These are phyloP conservation scores for Parascotia fuliginaria DNA, from an alignment of 2,888 invertebrate species.

Conservation along the genomic window DNA sequence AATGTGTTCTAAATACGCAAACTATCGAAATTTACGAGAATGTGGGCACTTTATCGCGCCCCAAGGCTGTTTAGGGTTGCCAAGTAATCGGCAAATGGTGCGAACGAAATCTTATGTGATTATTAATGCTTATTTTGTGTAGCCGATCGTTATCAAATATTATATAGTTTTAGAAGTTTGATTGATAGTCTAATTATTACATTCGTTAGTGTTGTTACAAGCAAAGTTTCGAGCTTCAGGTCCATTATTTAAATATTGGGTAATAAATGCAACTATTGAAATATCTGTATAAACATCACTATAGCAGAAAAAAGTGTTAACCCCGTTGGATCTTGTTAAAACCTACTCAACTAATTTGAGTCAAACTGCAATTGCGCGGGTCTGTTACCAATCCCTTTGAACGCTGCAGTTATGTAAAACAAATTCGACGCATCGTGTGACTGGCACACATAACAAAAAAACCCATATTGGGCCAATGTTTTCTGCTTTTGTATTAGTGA, in stretches of 20 bases:
- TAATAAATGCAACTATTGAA: too few species aligned
- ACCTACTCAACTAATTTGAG: not conserved
- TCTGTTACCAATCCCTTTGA: conserved; percentile 4
- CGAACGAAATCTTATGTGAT: conserved; percentile 22
- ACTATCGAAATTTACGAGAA: conserved; percentile 36
- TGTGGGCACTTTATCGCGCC: conserved; percentile 33
- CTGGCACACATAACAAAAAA: conserved; percentile 6
- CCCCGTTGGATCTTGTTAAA: too few species aligned
- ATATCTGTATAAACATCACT: too few species aligned
- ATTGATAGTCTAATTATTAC: too few species aligned
- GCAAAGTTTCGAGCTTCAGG: too few species aligned
- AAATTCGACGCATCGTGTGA: conserved; percentile 17
- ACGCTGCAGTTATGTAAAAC: conserved; percentile 8
- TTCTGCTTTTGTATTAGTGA: conserved; percentile 31
- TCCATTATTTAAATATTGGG: too few species aligned
- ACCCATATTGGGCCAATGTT: conserved; percentile 1
- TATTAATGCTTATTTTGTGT: conserved; percentile 23
- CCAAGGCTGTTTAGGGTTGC: conserved; percentile 30
- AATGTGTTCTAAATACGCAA: conserved; percentile 46
- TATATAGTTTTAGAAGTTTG: too few species aligned
- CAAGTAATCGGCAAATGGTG: conserved; percentile 31
- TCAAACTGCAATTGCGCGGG: not conserved
- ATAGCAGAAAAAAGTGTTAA: too few species aligned
- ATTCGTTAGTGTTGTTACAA: too few species aligned
- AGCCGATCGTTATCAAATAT: not conserved